Evolutionary conservation across 2,888 invertebrate species (phyloP).

Genomic region (Hypercompe scribonia): DNA sequence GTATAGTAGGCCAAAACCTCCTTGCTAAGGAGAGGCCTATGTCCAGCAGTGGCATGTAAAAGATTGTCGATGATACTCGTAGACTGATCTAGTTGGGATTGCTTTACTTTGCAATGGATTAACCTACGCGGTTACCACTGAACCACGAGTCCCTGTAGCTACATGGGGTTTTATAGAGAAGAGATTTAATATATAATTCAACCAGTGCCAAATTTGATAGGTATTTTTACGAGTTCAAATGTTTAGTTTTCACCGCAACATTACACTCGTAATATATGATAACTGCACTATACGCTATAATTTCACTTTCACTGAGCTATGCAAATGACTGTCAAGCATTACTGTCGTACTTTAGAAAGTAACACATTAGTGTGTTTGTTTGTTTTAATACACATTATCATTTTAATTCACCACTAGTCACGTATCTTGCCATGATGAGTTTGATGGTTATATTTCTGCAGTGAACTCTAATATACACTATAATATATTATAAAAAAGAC

Average conservation of each 20-base stretch:
- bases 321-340: slow-evolving; percentile 22
- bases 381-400: slow-evolving; percentile 17
- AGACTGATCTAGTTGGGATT: too few relatives aligned
- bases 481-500: too few relatives aligned
- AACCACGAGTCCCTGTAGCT: too few relatives aligned
- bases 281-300: slow-evolving; percentile 16
- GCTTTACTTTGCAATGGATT: too few relatives aligned
- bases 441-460: background rate
- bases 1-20: too few relatives aligned
- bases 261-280: slow-evolving; percentile 17
- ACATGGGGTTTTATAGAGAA: too few relatives aligned
- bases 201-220: background rate
- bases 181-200: background rate
- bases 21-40: too few relatives aligned
- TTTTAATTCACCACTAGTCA: background rate
- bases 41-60: too few relatives aligned
- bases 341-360: slow-evolving; percentile 25
- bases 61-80: too few relatives aligned
- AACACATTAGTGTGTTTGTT: slow-evolving; percentile 20
- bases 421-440: background rate
- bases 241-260: slow-evolving; percentile 3
- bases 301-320: slow-evolving; percentile 27
- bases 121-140: too few relatives aligned
- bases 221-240: background rate
- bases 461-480: background rate